Base-by-base conservation (phyloP, 2,888 invertebrate genomes). In the Dusona sp. region DNA sequence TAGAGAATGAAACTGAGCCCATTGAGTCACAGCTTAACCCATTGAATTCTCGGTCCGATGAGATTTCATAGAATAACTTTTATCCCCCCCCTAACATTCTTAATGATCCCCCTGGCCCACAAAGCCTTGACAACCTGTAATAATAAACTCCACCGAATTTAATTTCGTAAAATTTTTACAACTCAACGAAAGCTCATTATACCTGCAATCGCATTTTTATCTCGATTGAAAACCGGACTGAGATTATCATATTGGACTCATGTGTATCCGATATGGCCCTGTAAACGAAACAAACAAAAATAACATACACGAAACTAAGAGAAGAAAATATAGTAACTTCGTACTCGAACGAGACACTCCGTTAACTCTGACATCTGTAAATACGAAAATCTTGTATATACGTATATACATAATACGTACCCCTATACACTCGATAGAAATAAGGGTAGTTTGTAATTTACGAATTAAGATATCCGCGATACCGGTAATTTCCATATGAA, bases 341-440 rank as follows among this genome's bases (percentile, higher is more conserved):
- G 65, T 61, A 72, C 64, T 79, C n/a, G 78, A 81, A 38, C 42
- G 68, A 81, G 73, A 80, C 29, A 77, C 51, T 54, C 64, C 51
- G 51, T 74, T 74, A 68, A 75, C 70, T 84, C 79, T 70, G 75
- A 84, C 86, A 88, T 90, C 87, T 92, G 91, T 90, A 92, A 88
- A 91, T 89, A 92, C 87, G 79, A 90, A 89, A 90, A 81, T 83
- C 88, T 88, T 89, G 89, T 90, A 89, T 89, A 89, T 90, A 89
- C 88, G 86, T 90, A 90, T 88, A 89, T 87, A 85, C 88, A 90
- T 87, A 83, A 85, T 89, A 88, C 90, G 90, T 91, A 90, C 89
- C 84, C 54, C 68, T 89, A 87, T 90, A 90, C 88, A 89, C 89
- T 89, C 72, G 79, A 74, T 90, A 89, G 87, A 87, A 70, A 45